Evolutionary conservation across 2,888 invertebrate species (phyloP).

Genomic region (Deilephila elpenor): DNA sequence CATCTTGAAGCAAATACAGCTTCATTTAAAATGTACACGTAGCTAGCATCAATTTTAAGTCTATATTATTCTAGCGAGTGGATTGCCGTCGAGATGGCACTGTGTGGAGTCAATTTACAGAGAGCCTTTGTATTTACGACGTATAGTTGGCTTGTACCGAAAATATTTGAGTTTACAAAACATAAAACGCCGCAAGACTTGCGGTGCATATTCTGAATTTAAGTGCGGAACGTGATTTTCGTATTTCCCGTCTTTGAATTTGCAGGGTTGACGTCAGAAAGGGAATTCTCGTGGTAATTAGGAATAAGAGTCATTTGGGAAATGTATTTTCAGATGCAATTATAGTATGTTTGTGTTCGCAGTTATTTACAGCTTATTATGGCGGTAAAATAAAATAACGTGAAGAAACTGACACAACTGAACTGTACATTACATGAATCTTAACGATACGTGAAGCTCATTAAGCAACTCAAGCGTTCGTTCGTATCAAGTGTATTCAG

Average conservation of each 20-base stretch:
- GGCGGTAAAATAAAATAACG: too few relatives aligned
- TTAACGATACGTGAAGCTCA: too few relatives aligned
- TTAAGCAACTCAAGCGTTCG: too few relatives aligned
- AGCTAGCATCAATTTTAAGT: slow-evolving; percentile 17
- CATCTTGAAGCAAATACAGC: slow-evolving; percentile 29
- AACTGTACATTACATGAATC: too few relatives aligned
- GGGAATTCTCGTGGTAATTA: not conserved
- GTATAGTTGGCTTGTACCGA: slow-evolving; percentile 13
- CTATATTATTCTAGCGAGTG: slow-evolving; percentile 37
- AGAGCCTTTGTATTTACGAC: slow-evolving; percentile 28
- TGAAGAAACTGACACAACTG: too few relatives aligned
- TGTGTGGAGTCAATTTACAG: slow-evolving; percentile 32
- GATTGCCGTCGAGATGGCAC: slow-evolving; percentile 32
- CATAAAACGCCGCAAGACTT: not conserved
- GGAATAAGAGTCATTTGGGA: not conserved
- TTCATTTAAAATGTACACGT: slow-evolving; percentile 44
- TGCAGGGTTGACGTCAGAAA: not conserved
- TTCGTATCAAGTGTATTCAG: too few relatives aligned
- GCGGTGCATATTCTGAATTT: slow-evolving; percentile 4
- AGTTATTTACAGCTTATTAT: too few relatives aligned
- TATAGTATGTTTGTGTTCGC: not conserved
- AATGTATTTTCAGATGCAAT: not conserved
- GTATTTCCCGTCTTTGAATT: slow-evolving; percentile 4
- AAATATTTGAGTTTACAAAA: slow-evolving; percentile 24
- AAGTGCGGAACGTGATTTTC: slow-evolving; percentile 9